Conservation (phyloP, 2,113 vertebrate species). For the Mesocricetus auratus region DNA sequence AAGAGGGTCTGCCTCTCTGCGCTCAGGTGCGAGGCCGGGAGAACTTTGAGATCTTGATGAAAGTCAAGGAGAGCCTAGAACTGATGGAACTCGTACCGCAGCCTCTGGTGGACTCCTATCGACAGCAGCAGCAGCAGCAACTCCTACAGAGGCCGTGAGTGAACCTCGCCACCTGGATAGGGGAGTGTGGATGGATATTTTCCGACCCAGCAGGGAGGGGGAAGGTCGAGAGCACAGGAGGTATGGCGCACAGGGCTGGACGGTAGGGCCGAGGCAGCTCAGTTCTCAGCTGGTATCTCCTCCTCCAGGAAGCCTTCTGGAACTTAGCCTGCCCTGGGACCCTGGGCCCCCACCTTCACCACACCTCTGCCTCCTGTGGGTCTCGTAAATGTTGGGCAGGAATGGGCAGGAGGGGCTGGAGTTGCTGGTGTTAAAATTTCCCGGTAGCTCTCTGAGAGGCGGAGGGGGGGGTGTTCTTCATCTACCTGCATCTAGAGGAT, state of each 20-base stretch:
- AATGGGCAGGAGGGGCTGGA: not conserved
- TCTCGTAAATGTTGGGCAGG: not conserved
- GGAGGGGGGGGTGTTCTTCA: not conserved
- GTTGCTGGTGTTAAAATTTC: rapidly evolving
- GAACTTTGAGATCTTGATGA: constrained; percentile 98
- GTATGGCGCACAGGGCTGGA: not conserved
- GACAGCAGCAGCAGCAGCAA: constrained; percentile 96
- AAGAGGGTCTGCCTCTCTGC: not conserved
- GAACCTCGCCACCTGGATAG: rapidly evolving
- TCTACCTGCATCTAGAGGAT: rapidly evolving
- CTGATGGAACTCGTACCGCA: constrained; percentile 96
- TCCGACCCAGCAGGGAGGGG: not conserved
- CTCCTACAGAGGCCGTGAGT: constrained; percentile 97
- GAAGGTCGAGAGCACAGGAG: too few relatives aligned
- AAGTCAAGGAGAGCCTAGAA: constrained; percentile 98
- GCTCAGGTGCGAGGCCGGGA: constrained; percentile 95
- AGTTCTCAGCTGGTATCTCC: not conserved
- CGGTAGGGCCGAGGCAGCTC: not conserved
- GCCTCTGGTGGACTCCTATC: constrained; percentile 95
- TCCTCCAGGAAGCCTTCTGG: not conserved
- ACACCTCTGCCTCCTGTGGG: not conserved
- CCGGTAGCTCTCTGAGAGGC: rapidly evolving
- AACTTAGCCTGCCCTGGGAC: not conserved
- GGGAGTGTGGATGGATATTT: not conserved
- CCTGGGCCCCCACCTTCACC: not conserved